Conservation (phyloP, 2,113 vertebrate species). For the Poeciliopsis retropinna region DNA sequence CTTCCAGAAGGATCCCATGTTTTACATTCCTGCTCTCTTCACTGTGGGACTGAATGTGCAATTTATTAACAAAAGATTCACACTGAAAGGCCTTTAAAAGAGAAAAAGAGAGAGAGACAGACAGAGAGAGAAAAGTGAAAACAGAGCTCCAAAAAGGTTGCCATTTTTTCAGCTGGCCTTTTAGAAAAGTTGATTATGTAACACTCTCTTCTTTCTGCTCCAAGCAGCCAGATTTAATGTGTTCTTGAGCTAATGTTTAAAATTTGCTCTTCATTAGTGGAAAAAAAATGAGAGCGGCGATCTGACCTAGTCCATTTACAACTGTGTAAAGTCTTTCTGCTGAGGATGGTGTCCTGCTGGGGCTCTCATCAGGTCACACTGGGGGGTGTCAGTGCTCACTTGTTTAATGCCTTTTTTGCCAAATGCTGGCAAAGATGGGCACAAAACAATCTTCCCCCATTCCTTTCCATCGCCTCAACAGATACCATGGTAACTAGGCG, state of each 20-base stretch:
- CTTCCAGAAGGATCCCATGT: conserved; percentile 27
- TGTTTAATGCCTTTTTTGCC: conserved; percentile 48
- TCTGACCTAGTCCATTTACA: conserved; percentile 38
- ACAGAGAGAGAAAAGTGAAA: not conserved
- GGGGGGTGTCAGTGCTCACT: conserved; percentile 30
- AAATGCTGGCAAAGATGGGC: conserved; percentile 60
- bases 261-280: conserved; percentile 17
- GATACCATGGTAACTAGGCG: conserved; percentile 83
- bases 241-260: conserved; percentile 29
- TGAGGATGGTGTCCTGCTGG: conserved; percentile 27
- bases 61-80: conserved; percentile 30
- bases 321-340: conserved; percentile 37
- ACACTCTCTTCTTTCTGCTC: not conserved
- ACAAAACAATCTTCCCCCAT: conserved; percentile 70
- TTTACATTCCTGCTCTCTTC: conserved; percentile 6
- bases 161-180: conserved; percentile 17
- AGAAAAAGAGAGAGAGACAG: not conserved
- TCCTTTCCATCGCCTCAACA: conserved; percentile 71
- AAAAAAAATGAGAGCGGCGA: conserved; percentile 6
- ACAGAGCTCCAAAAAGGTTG: conserved; percentile 6
- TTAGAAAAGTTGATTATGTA: conserved; percentile 20
- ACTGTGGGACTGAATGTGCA: conserved; percentile 16
- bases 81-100: conserved; percentile 12
- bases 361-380: conserved; percentile 24
- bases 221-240: conserved; percentile 28